Conservation (phyloP, 2,797 vertebrate species). For the Brachyrhaphis roseni region DNA sequence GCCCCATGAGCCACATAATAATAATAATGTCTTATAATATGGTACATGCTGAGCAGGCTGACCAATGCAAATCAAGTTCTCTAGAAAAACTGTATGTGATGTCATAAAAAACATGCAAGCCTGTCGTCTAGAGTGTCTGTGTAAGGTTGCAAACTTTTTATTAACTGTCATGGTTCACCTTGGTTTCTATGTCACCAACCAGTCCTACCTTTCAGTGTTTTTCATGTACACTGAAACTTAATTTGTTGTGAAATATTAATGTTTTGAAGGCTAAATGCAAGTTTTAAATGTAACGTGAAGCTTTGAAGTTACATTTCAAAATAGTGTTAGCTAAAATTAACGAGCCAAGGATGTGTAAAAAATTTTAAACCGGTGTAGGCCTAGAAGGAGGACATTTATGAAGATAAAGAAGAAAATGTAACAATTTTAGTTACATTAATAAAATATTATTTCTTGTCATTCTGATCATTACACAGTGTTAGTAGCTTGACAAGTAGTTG, state of each 20-base stretch:
- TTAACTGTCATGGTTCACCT: not conserved
- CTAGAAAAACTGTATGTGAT: not conserved
- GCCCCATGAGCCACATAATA: no score
- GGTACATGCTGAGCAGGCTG: not conserved
- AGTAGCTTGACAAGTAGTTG: not conserved
- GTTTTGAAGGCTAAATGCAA: not conserved
- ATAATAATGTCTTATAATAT: not conserved
- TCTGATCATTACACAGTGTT: not conserved
- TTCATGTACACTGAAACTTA: not conserved
- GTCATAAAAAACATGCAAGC: not conserved
- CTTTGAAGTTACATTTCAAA: not conserved
- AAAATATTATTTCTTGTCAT: not conserved
- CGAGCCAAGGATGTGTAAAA: not conserved
- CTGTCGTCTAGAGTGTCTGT: not conserved
- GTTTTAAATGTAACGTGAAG: not conserved
- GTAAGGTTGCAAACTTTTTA: not conserved
- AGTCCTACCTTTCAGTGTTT: not conserved
- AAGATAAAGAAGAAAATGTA: not conserved
- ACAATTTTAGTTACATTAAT: not conserved
- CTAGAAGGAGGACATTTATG: not conserved
- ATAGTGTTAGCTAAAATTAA: not conserved
- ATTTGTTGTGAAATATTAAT: not conserved
- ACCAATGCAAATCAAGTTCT: not conserved
- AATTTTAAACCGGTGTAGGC: not conserved
- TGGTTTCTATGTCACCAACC: not conserved